Percentiles rank a stretch among this genome's conserved stretches.
Conservation (phyloP, 2,113 vertebrate genomes). For the Entelurus aequoreus region DNA sequence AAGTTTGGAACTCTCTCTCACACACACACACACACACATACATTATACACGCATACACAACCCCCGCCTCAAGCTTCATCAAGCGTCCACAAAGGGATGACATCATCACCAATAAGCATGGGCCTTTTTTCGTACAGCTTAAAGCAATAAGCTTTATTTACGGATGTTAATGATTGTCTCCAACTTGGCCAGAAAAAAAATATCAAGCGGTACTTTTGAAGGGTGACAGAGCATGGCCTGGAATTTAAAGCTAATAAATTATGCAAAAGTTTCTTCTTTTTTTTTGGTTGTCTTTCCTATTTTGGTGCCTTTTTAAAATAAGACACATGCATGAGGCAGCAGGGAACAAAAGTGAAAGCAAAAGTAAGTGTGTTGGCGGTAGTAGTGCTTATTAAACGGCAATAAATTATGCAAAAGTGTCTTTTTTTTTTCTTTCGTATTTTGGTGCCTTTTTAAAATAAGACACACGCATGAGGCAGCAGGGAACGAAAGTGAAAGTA, state of each 20-base stretch:
- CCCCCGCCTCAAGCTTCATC: constrained; percentile 68
- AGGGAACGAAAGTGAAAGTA: too few species aligned
- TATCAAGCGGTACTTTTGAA: constrained; percentile 73
- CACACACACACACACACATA: constrained; percentile 32
- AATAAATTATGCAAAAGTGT: too few species aligned
- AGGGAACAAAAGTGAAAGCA: too few species aligned
- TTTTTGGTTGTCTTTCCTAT: background rate
- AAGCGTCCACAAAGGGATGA: constrained; percentile 77
- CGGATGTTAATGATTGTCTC: constrained; percentile 79
- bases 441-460: background rate
- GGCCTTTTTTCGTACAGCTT: constrained; percentile 66
- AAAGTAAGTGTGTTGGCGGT: too few species aligned
- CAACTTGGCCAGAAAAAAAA: constrained; percentile 23
- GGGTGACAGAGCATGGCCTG: constrained; percentile 81
- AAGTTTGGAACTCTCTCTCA: constrained; percentile 37
- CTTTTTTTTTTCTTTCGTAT: background rate
- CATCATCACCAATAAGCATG: constrained; percentile 80
- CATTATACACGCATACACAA: constrained; percentile 18
- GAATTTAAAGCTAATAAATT: constrained; percentile 75
- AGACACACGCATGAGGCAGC: background rate
- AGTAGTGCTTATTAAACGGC: too few species aligned
- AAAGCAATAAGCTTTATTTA: constrained; percentile 82
- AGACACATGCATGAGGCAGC: too few species aligned
- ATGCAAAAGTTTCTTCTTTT: constrained; percentile 60
- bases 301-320: too few species aligned